Evolutionary conservation across 2,888 invertebrate species (phyloP).

Genomic region (Chorisops tibialis): DNA sequence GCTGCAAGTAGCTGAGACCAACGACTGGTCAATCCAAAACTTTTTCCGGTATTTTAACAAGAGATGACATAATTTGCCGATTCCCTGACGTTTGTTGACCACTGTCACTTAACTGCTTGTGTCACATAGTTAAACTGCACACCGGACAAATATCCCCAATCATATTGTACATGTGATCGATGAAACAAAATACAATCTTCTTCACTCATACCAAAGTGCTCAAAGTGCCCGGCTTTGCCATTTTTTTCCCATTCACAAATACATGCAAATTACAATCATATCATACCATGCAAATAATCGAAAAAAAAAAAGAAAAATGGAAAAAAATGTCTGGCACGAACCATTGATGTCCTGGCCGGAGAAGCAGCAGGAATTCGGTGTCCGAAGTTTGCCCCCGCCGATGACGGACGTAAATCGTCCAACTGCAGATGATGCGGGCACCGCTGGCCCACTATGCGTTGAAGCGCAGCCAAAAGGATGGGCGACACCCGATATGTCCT

Average conservation of each 20-base stretch:
- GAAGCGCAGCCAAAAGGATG: background rate
- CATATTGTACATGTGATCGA: conserved; percentile 35
- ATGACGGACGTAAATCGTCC: conserved; percentile 19
- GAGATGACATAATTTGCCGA: conserved; percentile 20
- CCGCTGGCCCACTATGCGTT: conserved; percentile 15
- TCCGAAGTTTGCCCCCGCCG: background rate
- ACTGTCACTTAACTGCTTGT: conserved; percentile 35
- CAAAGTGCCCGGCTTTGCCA: background rate
- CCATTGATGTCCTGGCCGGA: background rate
- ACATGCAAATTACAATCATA: conserved; percentile 24
- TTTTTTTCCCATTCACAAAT: conserved; percentile 6
- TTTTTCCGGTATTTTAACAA: background rate
- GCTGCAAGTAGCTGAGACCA: background rate
- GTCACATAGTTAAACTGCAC: conserved; percentile 35
- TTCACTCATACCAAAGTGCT: conserved; percentile 4
- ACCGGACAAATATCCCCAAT: conserved; percentile 34
- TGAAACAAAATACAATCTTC: conserved; percentile 32
- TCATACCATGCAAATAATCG: conserved; percentile 21
- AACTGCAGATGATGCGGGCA: background rate
- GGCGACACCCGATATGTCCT: background rate
- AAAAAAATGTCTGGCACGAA: background rate
- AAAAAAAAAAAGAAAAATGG: conserved; percentile 5
- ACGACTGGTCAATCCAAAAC: background rate
- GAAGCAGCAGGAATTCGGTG: background rate
- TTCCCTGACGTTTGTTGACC: conserved; percentile 32